A percentile compares a stretch with the other conserved stretches of the same genome.
These are phyloP conservation scores for Samia ricini DNA, from an alignment of 1,140 invertebrate genomes.

Conservation along the genomic window DNA sequence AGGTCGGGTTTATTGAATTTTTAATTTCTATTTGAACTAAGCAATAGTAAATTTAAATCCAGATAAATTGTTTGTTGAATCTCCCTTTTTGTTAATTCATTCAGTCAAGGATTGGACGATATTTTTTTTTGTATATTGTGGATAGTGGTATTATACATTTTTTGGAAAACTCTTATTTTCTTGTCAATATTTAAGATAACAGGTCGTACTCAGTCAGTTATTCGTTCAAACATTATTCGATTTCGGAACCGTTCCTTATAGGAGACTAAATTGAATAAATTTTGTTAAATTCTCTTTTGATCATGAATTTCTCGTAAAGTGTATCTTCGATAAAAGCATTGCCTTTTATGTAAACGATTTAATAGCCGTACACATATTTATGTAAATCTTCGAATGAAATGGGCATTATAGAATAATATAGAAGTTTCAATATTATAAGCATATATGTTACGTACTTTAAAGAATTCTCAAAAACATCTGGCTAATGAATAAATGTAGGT, in stretches of 20 bases:
- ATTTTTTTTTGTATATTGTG: too few species aligned
- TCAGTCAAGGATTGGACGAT: neutral
- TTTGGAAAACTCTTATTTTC: too few species aligned
- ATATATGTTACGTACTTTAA: too few species aligned
- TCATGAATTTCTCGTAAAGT: neutral
- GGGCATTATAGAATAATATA: neutral
- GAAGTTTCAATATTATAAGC: neutral
- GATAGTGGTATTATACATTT: too few species aligned
- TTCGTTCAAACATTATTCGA: neutral
- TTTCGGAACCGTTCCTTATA: neutral
- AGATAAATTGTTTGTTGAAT: constrained; percentile 6
- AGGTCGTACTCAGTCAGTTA: neutral
- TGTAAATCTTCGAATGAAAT: neutral
- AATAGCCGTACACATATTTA: neutral
- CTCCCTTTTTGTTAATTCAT: neutral
- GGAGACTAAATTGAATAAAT: neutral
- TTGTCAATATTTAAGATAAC: too few species aligned
- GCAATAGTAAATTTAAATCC: neutral
- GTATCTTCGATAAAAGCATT: neutral
- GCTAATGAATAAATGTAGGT: too few species aligned
- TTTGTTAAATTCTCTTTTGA: neutral
- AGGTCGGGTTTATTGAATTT: neutral
- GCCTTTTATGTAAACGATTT: neutral
- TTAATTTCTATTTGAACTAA: neutral
- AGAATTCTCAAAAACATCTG: too few species aligned